Percentiles rank a stretch among this genome's conserved stretches.
Conservation (phyloP, 2,113 vertebrate genomes). For the Nipponia nippon region DNA sequence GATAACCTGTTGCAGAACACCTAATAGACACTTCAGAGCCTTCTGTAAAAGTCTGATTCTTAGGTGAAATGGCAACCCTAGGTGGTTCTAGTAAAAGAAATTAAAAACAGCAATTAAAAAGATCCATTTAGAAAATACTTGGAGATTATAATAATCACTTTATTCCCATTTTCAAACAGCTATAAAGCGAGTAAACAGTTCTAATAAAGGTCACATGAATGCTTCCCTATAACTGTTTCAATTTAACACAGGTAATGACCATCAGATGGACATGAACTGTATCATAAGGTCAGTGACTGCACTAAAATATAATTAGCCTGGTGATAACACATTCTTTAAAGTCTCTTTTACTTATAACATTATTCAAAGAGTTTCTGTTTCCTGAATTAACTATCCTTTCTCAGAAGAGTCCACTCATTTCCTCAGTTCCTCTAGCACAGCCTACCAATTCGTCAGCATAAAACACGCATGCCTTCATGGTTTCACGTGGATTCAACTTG, state of each 20-base stretch:
- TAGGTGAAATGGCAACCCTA: slow-evolving; percentile 81
- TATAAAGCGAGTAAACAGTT: not conserved
- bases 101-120: not conserved
- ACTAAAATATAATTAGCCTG: not conserved
- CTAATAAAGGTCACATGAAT: not conserved
- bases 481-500: not conserved
- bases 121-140: not conserved
- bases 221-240: not conserved
- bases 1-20: slow-evolving; percentile 86
- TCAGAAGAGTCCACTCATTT: not conserved
- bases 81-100: slow-evolving; percentile 80
- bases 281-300: not conserved
- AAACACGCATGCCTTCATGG: not conserved
- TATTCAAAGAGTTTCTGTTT: not conserved
- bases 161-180: not conserved
- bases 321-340: not conserved
- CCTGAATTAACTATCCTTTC: not conserved
- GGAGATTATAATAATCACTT: not conserved
- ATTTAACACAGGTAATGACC: not conserved
- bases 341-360: not conserved
- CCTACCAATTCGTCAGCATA: not conserved
- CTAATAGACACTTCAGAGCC: slow-evolving; percentile 87
- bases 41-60: slow-evolving; percentile 84
- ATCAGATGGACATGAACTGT: not conserved
- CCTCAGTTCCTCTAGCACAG: not conserved